A percentile compares a stretch with the other conserved stretches of the same genome.
Evolutionary conservation across 1,140 invertebrate genomes (phyloP).

Genomic region (Gonioctena quinquepunctata): DNA sequence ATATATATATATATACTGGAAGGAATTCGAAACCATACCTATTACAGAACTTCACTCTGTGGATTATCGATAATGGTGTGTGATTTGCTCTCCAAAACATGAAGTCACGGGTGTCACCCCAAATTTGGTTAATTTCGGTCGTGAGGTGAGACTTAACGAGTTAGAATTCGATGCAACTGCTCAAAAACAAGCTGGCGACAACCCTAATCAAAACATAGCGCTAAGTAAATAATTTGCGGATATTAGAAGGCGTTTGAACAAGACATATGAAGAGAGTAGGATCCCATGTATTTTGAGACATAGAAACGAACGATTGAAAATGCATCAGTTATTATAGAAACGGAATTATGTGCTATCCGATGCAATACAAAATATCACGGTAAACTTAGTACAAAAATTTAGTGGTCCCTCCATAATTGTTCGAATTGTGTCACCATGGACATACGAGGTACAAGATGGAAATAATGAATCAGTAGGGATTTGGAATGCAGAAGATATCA

Average conservation of each 20-base stretch:
- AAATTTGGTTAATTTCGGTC: constrained; percentile 30
- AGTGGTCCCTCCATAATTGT: constrained; percentile 15
- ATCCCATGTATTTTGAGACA: background rate
- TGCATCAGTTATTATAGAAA: constrained; percentile 3
- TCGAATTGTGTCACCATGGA: constrained; percentile 17
- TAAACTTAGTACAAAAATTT: constrained; percentile 24
- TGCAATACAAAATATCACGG: constrained; percentile 15
- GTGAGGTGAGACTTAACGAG: background rate
- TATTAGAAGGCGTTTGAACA: background rate
- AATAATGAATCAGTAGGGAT: background rate
- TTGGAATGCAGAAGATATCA: constrained; percentile 16
- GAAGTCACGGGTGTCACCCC: constrained; percentile 46
- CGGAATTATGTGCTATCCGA: constrained; percentile 19
- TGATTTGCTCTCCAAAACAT: constrained; percentile 42
- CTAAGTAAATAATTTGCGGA: background rate
- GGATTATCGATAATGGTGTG: too few relatives aligned
- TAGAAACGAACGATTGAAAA: background rate
- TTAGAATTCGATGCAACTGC: background rate
- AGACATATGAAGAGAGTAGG: background rate
- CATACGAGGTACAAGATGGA: constrained; percentile 10
- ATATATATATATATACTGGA: too few relatives aligned
- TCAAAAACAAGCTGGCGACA: background rate
- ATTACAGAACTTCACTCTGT: too few relatives aligned
- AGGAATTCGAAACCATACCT: too few relatives aligned
- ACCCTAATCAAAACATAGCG: background rate